Conservation (phyloP, 2,797 vertebrate species). For the Hydrophis major region DNA sequence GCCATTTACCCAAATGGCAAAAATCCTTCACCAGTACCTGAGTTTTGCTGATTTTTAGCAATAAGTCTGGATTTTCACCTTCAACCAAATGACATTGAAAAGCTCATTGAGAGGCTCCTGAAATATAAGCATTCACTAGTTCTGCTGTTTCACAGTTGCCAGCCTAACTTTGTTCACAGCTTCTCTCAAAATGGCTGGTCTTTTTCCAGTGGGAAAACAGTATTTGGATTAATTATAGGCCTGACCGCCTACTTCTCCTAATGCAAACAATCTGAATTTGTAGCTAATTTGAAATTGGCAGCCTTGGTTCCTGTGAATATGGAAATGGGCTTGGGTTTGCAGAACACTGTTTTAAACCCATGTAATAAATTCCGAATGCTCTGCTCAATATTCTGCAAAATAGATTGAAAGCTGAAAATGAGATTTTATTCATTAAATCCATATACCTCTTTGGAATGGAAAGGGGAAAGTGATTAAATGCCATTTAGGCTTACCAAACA, state of each 20-base stretch:
- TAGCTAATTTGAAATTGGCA: conserved; percentile 21
- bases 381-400: conserved; percentile 29
- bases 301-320: background rate
- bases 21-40: background rate
- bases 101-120: background rate
- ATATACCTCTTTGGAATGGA: background rate
- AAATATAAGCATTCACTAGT: background rate
- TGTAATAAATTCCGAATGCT: conserved; percentile 10
- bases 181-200: conserved; percentile 10
- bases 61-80: background rate
- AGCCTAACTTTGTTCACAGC: background rate
- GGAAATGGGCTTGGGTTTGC: background rate
- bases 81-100: background rate
- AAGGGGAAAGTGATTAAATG: conserved; percentile 13
- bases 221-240: conserved; percentile 31
- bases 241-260: conserved; percentile 33
- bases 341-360: background rate
- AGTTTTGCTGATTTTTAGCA: background rate
- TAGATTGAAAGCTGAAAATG: conserved; percentile 29
- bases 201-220: background rate
- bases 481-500: background rate
- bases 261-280: background rate
- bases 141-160: background rate
- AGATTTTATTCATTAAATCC: conserved; percentile 39
- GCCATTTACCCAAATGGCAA: background rate